Base-by-base conservation (phyloP, 2,113 vertebrate species). In the Oreochromis spilurus region DNA sequence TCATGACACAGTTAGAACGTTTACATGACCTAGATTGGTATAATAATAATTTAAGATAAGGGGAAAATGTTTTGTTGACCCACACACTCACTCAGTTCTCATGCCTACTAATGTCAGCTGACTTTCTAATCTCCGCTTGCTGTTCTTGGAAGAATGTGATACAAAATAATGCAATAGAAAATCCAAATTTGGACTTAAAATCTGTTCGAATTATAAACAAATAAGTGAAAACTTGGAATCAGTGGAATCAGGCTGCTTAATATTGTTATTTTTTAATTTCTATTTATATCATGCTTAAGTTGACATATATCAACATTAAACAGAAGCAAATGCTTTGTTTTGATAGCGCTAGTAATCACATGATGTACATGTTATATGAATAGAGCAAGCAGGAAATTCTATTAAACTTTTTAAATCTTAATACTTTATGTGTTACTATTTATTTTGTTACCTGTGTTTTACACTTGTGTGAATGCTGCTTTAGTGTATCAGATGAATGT, bases 361-460 rank as follows among this genome's bases (percentile, higher is more conserved):
- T 77, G 16, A 31, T 52, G 43, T 52, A 52, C 70, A 77, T 34
- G 72, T 77, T 52, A 77, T 77, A 34, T 19, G 72, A 77, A 77
- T 77, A 48, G n/a, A 12, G 53, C n/a, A 55, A 55, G 50, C 62
- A 58, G 31, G 38, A 36, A 50, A 45, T 83, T 38, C 26, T 31
- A 31, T 57, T 19, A 86, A 21, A 43, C 81, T 87, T 83, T 84
- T 83, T 9, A 83, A 82, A 54, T 79, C 40, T 79, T 82, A 81
- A 79, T 75, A 85, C 48, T 88, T 79, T 29, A 52, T 48, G 29
- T 72, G 11, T 84, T 52, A 29, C 82, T 93, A 87, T 92, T 86
- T 87, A 84, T 90, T 80, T 77, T 52, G 17, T 78, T 83, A 82
- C n/a, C 34, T 87, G 86, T 54, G 31, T 70, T 92, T 86, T 90